Base-by-base conservation (phyloP, 2,888 invertebrate genomes). In the Polyommatus iphigenia region DNA sequence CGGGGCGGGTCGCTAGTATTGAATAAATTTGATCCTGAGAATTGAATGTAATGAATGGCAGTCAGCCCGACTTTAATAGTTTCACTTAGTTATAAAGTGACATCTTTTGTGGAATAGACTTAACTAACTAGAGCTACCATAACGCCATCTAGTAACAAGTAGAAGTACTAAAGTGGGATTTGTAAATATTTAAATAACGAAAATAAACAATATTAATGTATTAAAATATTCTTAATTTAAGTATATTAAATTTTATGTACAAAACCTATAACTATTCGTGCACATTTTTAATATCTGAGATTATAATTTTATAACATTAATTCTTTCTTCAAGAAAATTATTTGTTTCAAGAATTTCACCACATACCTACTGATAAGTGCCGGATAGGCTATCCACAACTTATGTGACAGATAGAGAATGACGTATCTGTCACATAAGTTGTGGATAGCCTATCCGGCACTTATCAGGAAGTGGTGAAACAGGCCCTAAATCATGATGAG, bases 191-290 rank as follows among this genome's bases (percentile, higher is more conserved):
- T 59, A 8, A n/a, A 10, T 59, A 6, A 54, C 0, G 20, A 59
- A 59, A 59, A 10, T 59, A 59, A n/a, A 8, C 20, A 20, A 20
- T 59, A 20, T 8, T 59, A 3, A 20, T 57, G 20, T 20, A 59
- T 20, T 67, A 67, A 32, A 67, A 32, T 32, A 67, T 67, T 29
- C 67, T 67, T 29, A 29, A 15, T 67, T 67, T 13, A 62, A 24
- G 24, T 24, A 59, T 59, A 67, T 15, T 67, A 67, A 15, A 67
- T 18, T 67, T 15, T 67, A 67, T 67, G 67, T 67, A 67, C 67
- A 67, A 67, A 67, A 67, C 67, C 29, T 67, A 67, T 18, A 29
- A 67, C 20, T 62, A 67, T 13, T 15, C 13, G 67, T 67, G 67
- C 29, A 29, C 29, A 32, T 67, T 67, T 67, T 67, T 29, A 24